These are phyloP conservation scores for Thelaira solivaga DNA, from an alignment of 2,888 invertebrate genomes.

Conservation along the genomic window DNA sequence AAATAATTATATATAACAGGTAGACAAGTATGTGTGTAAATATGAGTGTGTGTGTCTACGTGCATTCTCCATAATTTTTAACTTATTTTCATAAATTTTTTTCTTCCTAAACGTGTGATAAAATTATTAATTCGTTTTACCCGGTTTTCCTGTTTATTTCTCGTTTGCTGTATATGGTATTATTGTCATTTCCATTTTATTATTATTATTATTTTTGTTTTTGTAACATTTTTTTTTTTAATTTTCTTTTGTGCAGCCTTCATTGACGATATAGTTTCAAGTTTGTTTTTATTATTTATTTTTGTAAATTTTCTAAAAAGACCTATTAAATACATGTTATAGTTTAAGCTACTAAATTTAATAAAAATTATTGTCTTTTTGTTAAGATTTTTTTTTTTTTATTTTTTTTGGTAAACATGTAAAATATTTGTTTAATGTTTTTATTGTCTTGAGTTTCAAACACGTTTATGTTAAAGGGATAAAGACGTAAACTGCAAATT, in stretches of 20 bases:
- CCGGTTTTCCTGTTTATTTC: too few species aligned
- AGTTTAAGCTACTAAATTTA: neutral
- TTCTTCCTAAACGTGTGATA: too few species aligned
- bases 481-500: neutral
- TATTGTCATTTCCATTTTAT: too few species aligned
- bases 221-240: conserved; percentile 21
- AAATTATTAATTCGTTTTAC: too few species aligned
- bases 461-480: neutral
- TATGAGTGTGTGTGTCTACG: too few species aligned
- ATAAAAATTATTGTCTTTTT: conserved; percentile 40
- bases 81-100: too few species aligned
- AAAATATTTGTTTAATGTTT: neutral
- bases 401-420: neutral
- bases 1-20: too few species aligned
- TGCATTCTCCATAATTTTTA: too few species aligned
- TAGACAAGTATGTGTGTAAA: too few species aligned
- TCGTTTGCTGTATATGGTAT: neutral
- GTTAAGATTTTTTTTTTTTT: neutral
- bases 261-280: conserved; percentile 48
- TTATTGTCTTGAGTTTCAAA: neutral
- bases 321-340: neutral
- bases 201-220: neutral
- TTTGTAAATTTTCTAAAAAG: conserved; percentile 48
- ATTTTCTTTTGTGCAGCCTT: conserved; percentile 47
- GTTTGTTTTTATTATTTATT: neutral